Evolutionary conservation across 2,797 vertebrate genomes (phyloP).

Genomic region (Ctenochaetus hawaiiensis): DNA sequence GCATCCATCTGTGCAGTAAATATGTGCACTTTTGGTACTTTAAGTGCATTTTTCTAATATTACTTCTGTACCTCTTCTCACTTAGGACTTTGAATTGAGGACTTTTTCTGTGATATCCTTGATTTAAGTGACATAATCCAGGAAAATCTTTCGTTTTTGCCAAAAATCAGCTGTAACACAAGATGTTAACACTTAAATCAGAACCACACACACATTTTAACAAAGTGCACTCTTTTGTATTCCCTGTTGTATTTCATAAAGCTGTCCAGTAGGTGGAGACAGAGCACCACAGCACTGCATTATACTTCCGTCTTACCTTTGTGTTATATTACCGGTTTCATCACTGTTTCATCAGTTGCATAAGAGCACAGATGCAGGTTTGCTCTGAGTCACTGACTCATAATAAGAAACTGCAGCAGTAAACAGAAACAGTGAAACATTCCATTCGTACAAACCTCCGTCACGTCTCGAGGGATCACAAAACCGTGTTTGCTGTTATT

Average conservation of each 20-base stretch:
- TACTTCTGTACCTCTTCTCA: neutral
- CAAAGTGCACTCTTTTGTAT: neutral
- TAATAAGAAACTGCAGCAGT: neutral
- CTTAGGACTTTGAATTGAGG: neutral
- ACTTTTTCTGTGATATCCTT: neutral
- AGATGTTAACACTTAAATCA: neutral
- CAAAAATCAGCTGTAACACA: neutral
- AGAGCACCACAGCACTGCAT: neutral
- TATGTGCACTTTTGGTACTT: too few species aligned
- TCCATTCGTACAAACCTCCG: slow-evolving; percentile 1
- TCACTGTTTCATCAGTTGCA: slow-evolving; percentile 37
- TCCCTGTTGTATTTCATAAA: neutral
- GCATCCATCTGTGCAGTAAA: too few species aligned
- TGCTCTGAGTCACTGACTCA: slow-evolving; percentile 30
- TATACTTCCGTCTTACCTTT: neutral
- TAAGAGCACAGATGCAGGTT: slow-evolving; percentile 49
- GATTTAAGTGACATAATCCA: neutral
- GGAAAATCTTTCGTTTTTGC: neutral
- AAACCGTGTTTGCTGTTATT: neutral
- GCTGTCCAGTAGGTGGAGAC: slow-evolving; percentile 52
- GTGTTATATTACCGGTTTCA: slow-evolving; percentile 19
- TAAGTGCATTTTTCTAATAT: too few species aligned
- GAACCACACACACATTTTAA: neutral
- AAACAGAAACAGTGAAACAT: slow-evolving; percentile 15
- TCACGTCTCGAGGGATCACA: neutral